Percentiles rank a stretch among this genome's conserved stretches.
These are phyloP conservation scores for Tenodera sinensis DNA, from an alignment of 2,888 invertebrate species.

Conservation along the genomic window DNA sequence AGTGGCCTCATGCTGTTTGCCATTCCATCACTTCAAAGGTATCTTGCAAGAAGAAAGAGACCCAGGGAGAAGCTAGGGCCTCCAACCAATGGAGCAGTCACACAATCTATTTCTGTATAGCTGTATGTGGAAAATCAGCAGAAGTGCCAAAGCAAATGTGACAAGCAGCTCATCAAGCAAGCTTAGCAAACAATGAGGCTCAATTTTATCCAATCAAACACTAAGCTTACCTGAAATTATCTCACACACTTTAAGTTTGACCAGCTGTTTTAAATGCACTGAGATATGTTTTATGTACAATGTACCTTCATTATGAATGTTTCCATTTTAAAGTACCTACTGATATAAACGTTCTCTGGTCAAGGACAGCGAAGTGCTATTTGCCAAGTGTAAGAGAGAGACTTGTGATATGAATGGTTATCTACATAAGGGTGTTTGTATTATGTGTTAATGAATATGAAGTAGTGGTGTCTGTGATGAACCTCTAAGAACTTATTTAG, in stretches of 20 bases:
- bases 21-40: conserved; percentile 68
- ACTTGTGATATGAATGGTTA: background rate
- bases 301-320: background rate
- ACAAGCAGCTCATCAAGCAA: background rate
- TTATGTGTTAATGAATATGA: background rate
- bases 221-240: background rate
- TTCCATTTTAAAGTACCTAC: background rate
- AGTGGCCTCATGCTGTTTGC: conserved; percentile 86
- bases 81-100: background rate
- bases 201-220: background rate
- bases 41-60: conserved; percentile 35
- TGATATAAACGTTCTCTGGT: background rate
- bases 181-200: background rate
- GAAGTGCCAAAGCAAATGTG: background rate
- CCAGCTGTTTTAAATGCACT: background rate
- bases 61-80: background rate
- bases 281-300: background rate
- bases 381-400: background rate
- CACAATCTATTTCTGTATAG: background rate
- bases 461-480: background rate
- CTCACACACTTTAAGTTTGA: background rate
- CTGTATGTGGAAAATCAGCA: background rate
- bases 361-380: background rate
- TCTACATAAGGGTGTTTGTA: background rate
- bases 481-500: background rate